Conservation (phyloP, 2,113 vertebrate species). For the Rhinoptilus africanus region DNA sequence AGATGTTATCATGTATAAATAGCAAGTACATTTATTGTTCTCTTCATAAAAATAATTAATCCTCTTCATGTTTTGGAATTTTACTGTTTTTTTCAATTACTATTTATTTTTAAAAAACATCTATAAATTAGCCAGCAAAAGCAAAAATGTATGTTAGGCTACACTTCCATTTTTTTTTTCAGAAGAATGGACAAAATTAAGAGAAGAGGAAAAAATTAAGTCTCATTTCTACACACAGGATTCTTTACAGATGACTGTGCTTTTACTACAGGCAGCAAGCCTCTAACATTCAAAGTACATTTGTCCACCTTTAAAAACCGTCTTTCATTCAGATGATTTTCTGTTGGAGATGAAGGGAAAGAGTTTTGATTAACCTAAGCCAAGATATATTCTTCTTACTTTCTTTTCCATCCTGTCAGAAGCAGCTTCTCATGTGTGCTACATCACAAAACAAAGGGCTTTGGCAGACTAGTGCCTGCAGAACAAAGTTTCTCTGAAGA, state of each 20-base stretch:
- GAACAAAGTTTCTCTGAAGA: conserved; percentile 20
- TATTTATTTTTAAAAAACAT: background rate
- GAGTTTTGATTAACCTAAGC: background rate
- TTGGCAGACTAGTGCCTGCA: background rate
- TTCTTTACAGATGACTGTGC: background rate
- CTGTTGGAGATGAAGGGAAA: background rate
- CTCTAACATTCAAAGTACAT: background rate
- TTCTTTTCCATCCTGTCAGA: background rate
- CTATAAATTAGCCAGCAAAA: background rate
- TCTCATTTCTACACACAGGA: background rate
- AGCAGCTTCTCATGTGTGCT: background rate
- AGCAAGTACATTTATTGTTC: background rate
- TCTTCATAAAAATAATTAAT: background rate
- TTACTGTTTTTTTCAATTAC: background rate
- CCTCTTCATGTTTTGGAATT: background rate
- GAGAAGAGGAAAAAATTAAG: background rate
- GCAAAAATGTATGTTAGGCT: background rate
- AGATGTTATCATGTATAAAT: background rate
- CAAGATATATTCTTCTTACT: background rate
- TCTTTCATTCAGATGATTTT: background rate
- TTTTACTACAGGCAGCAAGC: background rate
- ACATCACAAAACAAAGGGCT: background rate
- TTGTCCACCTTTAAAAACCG: background rate
- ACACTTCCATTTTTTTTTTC: background rate
- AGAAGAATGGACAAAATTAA: background rate